phyloP scores from a whole-genome alignment of 2,888 invertebrate genomes.

The Achlya flavicornis region DNA sequence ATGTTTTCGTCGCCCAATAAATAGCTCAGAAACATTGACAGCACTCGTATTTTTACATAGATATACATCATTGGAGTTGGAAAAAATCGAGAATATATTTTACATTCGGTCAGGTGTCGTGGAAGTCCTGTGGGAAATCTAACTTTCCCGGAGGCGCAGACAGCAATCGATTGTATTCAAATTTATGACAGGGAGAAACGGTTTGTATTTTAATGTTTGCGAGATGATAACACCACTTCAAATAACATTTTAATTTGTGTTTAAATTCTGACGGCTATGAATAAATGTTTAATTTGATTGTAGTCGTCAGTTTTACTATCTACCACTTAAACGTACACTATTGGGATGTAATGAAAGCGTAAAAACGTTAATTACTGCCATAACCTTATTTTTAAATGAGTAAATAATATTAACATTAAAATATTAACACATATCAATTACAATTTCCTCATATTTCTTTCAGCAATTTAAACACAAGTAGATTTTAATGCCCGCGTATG shows the following conservation, averaged over 20 bases:
- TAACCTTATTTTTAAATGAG: no score
- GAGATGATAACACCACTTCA: conserved; percentile 49
- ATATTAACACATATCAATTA: no score
- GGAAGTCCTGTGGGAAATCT: conserved; percentile 81
- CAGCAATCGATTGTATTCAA: conserved; percentile 84
- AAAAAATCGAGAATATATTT: conserved; percentile 80
- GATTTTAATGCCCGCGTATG: not conserved
- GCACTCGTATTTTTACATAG: conserved; percentile 9
- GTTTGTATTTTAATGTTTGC: conserved; percentile 49
- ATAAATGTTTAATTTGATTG: no score
- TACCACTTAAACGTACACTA: no score
- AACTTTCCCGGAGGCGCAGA: conserved; percentile 83
- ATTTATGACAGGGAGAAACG: conserved; percentile 82
- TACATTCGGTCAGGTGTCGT: conserved; percentile 83
- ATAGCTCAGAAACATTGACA: conserved; percentile 17
- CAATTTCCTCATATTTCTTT: no score
- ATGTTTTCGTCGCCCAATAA: conserved; percentile 2
- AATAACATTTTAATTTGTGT: not conserved
- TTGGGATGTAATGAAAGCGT: no score
- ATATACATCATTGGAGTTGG: conserved; percentile 46
- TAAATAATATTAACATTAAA: no score
- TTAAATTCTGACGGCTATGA: no score
- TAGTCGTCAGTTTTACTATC: no score
- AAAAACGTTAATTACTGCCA: no score
- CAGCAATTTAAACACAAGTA: not conserved